phyloP scores from a whole-genome alignment of 1,140 invertebrate genomes.

The Leptinotarsa undecemlineata region DNA sequence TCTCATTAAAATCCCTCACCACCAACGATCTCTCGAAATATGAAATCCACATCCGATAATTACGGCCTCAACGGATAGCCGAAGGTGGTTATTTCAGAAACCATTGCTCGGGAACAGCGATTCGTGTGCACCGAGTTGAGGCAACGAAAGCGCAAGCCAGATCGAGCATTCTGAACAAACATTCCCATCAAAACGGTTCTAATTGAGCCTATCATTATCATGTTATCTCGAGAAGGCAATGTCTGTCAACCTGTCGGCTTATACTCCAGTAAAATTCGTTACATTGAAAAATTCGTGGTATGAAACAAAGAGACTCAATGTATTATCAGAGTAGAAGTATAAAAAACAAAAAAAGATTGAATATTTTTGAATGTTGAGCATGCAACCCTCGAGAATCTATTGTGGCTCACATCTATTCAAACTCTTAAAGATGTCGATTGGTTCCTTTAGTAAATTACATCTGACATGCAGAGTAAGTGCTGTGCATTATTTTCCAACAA shows the following conservation, averaged over 20 bases:
- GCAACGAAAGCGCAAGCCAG: conserved; percentile 13
- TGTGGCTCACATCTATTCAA: too few relatives aligned
- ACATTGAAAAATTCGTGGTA: too few relatives aligned
- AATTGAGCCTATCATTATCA: conserved; percentile 38
- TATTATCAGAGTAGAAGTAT: too few relatives aligned
- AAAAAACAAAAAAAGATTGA: too few relatives aligned
- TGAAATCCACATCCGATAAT: neutral
- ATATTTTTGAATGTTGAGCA: too few relatives aligned
- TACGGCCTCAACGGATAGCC: conserved; percentile 6
- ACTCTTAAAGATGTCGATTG: too few relatives aligned
- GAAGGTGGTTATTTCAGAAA: conserved; percentile 11
- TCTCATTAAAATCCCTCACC: conserved; percentile 15
- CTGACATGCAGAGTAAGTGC: too few relatives aligned
- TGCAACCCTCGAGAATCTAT: too few relatives aligned
- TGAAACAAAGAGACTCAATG: too few relatives aligned
- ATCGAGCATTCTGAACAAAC: conserved; percentile 29
- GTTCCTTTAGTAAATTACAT: too few relatives aligned
- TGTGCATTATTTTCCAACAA: too few relatives aligned
- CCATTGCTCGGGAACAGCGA: neutral
- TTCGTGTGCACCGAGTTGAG: conserved; percentile 2
- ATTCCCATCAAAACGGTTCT: conserved; percentile 28
- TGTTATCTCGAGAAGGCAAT: conserved; percentile 29
- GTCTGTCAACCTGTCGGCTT: conserved; percentile 29
- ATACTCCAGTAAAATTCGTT: too few relatives aligned
- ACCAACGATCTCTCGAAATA: conserved; percentile 14